Percentiles rank a stretch among this genome's conserved stretches.
These are phyloP conservation scores for Itoplectis maculator DNA, from an alignment of 2,888 invertebrate genomes.

Conservation along the genomic window DNA sequence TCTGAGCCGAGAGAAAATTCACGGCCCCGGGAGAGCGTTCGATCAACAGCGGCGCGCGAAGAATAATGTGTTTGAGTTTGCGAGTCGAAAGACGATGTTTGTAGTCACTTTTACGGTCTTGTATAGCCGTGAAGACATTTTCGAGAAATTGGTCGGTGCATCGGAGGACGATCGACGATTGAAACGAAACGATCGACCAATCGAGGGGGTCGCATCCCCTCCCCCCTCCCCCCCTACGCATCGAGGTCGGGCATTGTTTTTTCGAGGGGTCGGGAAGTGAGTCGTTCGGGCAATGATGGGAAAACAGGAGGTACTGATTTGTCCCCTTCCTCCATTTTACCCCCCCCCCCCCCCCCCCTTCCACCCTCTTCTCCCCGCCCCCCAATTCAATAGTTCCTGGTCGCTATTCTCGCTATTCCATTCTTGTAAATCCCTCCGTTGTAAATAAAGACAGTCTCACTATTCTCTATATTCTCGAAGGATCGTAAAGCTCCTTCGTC, in stretches of 20 bases:
- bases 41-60: conserved; percentile 54
- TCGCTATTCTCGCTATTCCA: conserved; percentile 38
- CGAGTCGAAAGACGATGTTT: conserved; percentile 4
- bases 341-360: too few species aligned
- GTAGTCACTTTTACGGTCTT: conserved; percentile 1
- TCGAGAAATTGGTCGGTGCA: background rate
- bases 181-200: background rate
- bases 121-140: background rate
- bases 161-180: background rate
- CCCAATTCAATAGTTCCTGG: conserved; percentile 60
- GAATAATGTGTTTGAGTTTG: conserved; percentile 31
- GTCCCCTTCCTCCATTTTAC: too few species aligned
- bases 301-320: conserved; percentile 59
- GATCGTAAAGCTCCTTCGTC: conserved; percentile 57
- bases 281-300: conserved; percentile 53
- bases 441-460: conserved; percentile 8
- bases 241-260: conserved; percentile 41
- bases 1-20: conserved; percentile 28
- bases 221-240: too few species aligned
- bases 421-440: conserved; percentile 67
- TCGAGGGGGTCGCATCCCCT: too few species aligned
- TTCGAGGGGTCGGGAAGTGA: background rate
- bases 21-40: conserved; percentile 41
- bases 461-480: conserved; percentile 58
- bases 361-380: too few species aligned